Evolutionary conservation across 1,140 invertebrate species (phyloP).

Genomic region (Cataglyphis hispanica): DNA sequence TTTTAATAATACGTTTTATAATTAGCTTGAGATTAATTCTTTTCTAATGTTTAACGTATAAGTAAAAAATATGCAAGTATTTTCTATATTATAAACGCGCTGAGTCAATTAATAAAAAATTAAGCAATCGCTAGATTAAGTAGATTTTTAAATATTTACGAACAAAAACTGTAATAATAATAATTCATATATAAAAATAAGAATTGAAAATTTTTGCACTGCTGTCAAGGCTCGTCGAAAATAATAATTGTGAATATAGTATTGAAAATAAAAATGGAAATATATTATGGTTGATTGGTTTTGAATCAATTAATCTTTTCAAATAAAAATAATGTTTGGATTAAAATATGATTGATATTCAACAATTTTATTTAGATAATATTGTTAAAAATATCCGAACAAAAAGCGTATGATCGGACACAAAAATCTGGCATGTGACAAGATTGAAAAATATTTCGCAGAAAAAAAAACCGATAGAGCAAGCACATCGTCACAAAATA

Average conservation of each 20-base stretch:
- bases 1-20: constrained; percentile 8
- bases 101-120: constrained; percentile 6
- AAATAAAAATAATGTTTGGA: constrained; percentile 28
- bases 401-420: not conserved
- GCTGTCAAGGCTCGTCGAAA: not conserved
- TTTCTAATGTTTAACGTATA: not conserved
- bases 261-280: not conserved
- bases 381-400: not conserved
- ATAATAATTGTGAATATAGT: not conserved
- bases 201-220: not conserved
- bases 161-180: not conserved
- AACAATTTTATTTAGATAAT: constrained; percentile 19
- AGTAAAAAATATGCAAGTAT: not conserved
- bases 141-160: too few relatives aligned
- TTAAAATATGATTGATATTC: constrained; percentile 37
- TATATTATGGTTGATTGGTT: not conserved
- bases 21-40: not conserved
- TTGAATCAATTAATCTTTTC: constrained; percentile 17
- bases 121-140: too few relatives aligned
- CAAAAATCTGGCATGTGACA: constrained; percentile 34
- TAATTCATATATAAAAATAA: not conserved
- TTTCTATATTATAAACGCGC: not conserved
- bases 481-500: not conserved
- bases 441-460: constrained; percentile 34
- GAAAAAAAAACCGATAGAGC: not conserved